Evolutionary conservation across 2,113 vertebrate genomes (phyloP).

Genomic region (Austrofundulus limnaeus): DNA sequence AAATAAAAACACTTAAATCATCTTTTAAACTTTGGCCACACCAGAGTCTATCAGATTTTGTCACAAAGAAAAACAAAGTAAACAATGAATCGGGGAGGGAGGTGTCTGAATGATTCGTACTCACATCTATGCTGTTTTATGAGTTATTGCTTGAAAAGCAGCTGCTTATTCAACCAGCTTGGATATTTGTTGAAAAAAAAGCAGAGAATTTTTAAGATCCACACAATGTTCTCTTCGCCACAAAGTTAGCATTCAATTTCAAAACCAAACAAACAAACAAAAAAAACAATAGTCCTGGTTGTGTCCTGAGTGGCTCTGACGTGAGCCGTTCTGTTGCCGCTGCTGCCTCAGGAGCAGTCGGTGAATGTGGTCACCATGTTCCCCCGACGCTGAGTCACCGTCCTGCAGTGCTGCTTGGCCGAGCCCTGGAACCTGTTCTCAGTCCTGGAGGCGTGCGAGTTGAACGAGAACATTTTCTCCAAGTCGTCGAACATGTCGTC

Average conservation of each 20-base stretch:
- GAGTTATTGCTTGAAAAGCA: conserved; percentile 62
- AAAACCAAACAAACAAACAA: conserved; percentile 24
- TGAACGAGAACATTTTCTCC: conserved; percentile 97
- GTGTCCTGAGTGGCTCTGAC: background rate
- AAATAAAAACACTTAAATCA: background rate
- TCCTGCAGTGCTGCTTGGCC: conserved; percentile 89
- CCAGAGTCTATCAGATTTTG: conserved; percentile 43
- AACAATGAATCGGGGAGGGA: conserved; percentile 35
- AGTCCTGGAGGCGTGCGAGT: conserved; percentile 79
- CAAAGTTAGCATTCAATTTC: conserved; percentile 67
- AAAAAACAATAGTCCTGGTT: background rate
- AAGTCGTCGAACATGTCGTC: conserved; percentile 94
- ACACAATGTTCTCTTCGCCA: conserved; percentile 33
- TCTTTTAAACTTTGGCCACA: conserved; percentile 33
- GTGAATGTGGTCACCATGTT: conserved; percentile 98
- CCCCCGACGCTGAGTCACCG: conserved; percentile 92
- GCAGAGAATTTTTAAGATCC: conserved; percentile 35
- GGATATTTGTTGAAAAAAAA: conserved; percentile 57
- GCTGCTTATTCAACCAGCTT: conserved; percentile 28
- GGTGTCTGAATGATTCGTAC: conserved; percentile 29
- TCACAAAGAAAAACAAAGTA: conserved; percentile 31
- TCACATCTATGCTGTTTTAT: too few relatives aligned
- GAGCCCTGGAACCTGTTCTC: conserved; percentile 84
- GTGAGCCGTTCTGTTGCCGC: background rate
- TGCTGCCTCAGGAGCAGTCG: conserved; percentile 86